A percentile compares a stretch with the other conserved stretches of the same genome.
These are phyloP conservation scores for Littorina saxatilis DNA, from an alignment of 1,140 invertebrate species.

Conservation along the genomic window DNA sequence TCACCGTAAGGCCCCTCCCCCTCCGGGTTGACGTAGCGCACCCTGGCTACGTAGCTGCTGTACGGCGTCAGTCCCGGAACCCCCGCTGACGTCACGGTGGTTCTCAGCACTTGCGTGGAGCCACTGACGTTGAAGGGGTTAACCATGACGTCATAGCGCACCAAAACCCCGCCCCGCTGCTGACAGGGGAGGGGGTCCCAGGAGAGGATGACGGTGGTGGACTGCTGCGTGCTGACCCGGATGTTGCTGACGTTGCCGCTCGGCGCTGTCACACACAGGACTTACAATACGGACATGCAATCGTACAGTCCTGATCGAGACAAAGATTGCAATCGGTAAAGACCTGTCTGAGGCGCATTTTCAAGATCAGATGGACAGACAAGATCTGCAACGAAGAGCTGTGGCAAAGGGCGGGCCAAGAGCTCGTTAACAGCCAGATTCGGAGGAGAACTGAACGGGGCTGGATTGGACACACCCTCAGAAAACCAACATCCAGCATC, in stretches of 20 bases:
- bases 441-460: too few species aligned
- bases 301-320: too few species aligned
- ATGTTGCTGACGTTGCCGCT: conserved; percentile 46
- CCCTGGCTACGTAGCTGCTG: conserved; percentile 51
- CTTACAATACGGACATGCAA: too few species aligned
- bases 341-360: too few species aligned
- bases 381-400: too few species aligned
- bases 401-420: too few species aligned
- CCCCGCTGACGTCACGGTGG: conserved; percentile 16
- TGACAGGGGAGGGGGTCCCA: conserved; percentile 53
- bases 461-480: too few species aligned
- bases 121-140: neutral
- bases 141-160: conserved; percentile 38
- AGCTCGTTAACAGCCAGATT: too few species aligned
- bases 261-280: conserved; percentile 45
- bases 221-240: conserved; percentile 26
- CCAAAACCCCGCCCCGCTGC: conserved; percentile 54
- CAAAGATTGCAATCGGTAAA: too few species aligned
- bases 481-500: too few species aligned
- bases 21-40: conserved; percentile 58
- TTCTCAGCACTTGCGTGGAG: neutral
- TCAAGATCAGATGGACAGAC: too few species aligned
- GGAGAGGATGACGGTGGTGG: conserved; percentile 36
- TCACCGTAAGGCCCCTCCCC: conserved; percentile 48
- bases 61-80: conserved; percentile 45